Conservation (phyloP, 35 echinoderm and acorn worm genomes). For the Heliocidaris erythrogramma region DNA sequence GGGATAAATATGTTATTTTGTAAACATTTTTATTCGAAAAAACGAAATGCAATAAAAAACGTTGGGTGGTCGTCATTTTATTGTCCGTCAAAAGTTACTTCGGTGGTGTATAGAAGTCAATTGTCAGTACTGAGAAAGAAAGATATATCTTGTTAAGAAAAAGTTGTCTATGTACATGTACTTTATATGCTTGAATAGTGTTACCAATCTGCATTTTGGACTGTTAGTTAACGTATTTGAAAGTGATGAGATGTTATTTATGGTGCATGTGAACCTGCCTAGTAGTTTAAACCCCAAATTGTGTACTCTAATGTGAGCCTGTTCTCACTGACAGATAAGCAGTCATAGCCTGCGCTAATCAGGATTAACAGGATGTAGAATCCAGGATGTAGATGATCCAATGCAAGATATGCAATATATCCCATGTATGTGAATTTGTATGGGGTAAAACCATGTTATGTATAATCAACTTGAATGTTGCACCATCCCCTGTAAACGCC, state of each 20-base stretch:
- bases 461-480: constrained; percentile 4
- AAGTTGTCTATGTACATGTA: constrained; percentile 13
- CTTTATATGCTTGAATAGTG: not conserved
- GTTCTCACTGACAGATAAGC: not conserved
- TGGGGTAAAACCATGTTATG: not conserved
- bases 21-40: constrained; percentile 12
- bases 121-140: constrained; percentile 32
- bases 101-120: not conserved
- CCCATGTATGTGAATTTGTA: constrained; percentile 17
- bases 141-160: constrained; percentile 7
- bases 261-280: constrained; percentile 33
- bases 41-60: constrained; percentile 40
- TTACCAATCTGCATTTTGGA: not conserved
- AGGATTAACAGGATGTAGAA: not conserved
- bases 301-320: not conserved
- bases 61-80: constrained; percentile 29
- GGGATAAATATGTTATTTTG: constrained; percentile 10
- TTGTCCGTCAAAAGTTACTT: not conserved
- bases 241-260: constrained; percentile 6
- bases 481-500: not conserved
- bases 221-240: constrained; percentile 5
- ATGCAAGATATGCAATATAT: not conserved
- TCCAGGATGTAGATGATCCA: too few species aligned
- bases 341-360: not conserved
- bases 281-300: constrained; percentile 19